These are phyloP conservation scores for Geotrupes spiniger DNA, from an alignment of 2,888 invertebrate genomes.

Conservation along the genomic window DNA sequence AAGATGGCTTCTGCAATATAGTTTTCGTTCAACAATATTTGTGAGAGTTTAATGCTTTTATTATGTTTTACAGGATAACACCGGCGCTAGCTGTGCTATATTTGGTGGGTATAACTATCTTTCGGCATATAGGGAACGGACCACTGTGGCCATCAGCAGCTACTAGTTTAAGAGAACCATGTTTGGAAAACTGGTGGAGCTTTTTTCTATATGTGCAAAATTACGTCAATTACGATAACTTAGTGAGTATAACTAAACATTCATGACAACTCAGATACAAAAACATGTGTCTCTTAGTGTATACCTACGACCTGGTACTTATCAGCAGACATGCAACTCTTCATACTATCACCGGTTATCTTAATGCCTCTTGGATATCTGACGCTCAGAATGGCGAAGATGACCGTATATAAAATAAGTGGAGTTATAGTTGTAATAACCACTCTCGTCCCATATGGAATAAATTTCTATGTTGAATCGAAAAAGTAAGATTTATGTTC, in stretches of 20 bases:
- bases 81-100: constrained; percentile 19
- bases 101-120: constrained; percentile 12
- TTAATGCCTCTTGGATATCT: constrained; percentile 2
- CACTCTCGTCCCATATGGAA: neutral
- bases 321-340: constrained; percentile 21
- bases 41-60: too few relatives aligned
- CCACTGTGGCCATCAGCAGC: constrained; percentile 9
- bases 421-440: neutral
- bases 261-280: too few relatives aligned
- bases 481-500: neutral
- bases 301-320: constrained; percentile 20
- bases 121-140: constrained; percentile 10
- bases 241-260: constrained; percentile 14
- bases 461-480: neutral
- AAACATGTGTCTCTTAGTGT: constrained; percentile 15
- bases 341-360: constrained; percentile 16
- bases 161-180: constrained; percentile 1
- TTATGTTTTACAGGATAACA: constrained; percentile 10
- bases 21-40: too few relatives aligned
- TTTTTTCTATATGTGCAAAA: constrained; percentile 21
- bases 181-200: constrained; percentile 20
- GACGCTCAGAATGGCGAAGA: neutral
- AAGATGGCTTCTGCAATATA: too few relatives aligned
- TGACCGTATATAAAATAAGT: neutral
- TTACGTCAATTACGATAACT: constrained; percentile 20